phyloP scores from a whole-genome alignment of 1,140 invertebrate species.

The Meloidogyne floridensis region DNA sequence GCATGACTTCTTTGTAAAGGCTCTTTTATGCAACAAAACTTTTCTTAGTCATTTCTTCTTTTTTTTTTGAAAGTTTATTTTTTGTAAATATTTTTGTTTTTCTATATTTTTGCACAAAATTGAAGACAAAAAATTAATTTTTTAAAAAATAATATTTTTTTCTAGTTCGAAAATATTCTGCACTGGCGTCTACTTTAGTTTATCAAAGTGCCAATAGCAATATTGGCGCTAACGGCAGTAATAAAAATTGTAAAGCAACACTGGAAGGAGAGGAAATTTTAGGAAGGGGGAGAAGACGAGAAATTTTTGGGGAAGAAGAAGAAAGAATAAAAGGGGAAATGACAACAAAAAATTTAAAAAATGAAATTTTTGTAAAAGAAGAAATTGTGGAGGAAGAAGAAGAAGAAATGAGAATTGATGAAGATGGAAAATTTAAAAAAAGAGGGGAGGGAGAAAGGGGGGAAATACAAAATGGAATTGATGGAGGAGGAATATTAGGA shows the following conservation, averaged over 20 bases:
- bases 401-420: conserved; percentile 8
- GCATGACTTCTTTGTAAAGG: too few species aligned
- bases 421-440: conserved; percentile 1
- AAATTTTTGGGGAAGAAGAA: neutral
- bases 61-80: too few species aligned
- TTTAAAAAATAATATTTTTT: conserved; percentile 10
- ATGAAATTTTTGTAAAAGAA: neutral
- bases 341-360: neutral
- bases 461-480: neutral
- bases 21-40: too few species aligned
- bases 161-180: conserved; percentile 5
- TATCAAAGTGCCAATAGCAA: conserved; percentile 14
- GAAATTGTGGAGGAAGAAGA: neutral
- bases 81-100: too few species aligned
- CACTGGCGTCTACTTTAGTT: conserved; percentile 6
- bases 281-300: neutral
- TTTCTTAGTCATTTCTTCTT: too few species aligned
- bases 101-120: too few species aligned
- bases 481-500: conserved; percentile 3
- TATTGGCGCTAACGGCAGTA: conserved; percentile 10
- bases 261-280: neutral
- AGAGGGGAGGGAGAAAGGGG: neutral
- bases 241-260: conserved; percentile 7
- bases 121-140: neutral
- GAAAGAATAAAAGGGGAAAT: conserved; percentile 2